Evolutionary conservation across 2,797 vertebrate species (phyloP), one percentile per base, ranked within the genome.

Genomic region (Notolabrus celidotus): DNA sequence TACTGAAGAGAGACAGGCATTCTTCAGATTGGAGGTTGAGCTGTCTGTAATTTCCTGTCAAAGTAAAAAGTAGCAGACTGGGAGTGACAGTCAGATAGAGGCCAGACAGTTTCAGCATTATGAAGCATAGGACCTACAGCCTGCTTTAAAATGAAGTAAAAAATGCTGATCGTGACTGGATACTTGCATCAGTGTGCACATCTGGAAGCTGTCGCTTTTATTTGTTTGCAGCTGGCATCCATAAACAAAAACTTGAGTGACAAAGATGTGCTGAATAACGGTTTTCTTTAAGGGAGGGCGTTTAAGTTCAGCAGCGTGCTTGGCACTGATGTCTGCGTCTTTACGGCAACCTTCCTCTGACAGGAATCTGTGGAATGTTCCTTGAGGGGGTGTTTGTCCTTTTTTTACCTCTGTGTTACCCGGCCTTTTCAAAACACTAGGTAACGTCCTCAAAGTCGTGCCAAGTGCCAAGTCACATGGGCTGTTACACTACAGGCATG

Each of bases 321-420:
- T 58, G 54, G 19, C 12, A 33, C 49, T 29, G 46, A 46, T 50
- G 20, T 31, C 20, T 25, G 41, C 33, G 2, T 70, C 75, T 69
- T 31, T 31, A 25, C 4, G 19, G 49, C 3, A 71, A 53, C 62
- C 65, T 3, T 77, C 73, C 60, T 67, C 36, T 5, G 5, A 14
- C 54, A 77, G 68, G 84, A 91, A 89, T 91, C 70, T 89, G 56
- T 55, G 88, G 87, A 90, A 92, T 91, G 87, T 57, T 50, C 64
- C 52, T 54, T 2, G n/a, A 36, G 34, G 14, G 23, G 50, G 42
- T 23, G 55, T 67, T 41, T 50, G 56, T 53, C n/a, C n/a, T 16
- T 0, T 66, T 50, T 73, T 55, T 36, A 36, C 31, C 14, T 49
- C 42, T 39, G 10, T 27, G 14, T 51, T 25, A 23, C 45, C 41